Percentiles rank a stretch among this genome's conserved stretches.
These are phyloP conservation scores for Drosophila fuyamai DNA, from an alignment of 1,140 invertebrate species.

Conservation along the genomic window DNA sequence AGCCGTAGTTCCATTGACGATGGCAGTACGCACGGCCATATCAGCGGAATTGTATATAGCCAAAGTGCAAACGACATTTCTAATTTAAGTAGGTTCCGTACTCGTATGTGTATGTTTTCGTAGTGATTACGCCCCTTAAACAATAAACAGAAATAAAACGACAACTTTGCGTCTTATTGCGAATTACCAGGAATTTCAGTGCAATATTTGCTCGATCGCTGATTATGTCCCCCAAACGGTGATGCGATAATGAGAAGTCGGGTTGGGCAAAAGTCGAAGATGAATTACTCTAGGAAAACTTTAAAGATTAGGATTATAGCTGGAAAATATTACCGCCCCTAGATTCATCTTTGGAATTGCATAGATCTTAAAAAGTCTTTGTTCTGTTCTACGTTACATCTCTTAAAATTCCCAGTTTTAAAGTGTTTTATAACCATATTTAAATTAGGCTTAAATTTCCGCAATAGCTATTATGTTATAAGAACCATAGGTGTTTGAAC, in stretches of 20 bases:
- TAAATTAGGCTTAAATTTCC: too few species aligned
- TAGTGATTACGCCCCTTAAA: constrained; percentile 47
- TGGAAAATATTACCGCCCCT: too few species aligned
- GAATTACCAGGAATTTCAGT: constrained; percentile 24
- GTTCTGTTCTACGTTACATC: too few species aligned
- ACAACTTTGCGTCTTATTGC: constrained; percentile 6
- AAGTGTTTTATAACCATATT: too few species aligned
- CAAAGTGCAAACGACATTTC: constrained; percentile 45
- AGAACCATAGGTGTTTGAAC: background rate
- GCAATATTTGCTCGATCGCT: constrained; percentile 1
- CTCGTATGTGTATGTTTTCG: constrained; percentile 30
- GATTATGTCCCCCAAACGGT: background rate
- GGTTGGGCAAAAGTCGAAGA: background rate
- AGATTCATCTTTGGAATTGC: too few species aligned
- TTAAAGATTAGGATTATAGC: background rate
- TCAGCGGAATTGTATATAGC: constrained; percentile 55
- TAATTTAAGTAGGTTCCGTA: constrained; percentile 51
- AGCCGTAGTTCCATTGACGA: constrained; percentile 36
- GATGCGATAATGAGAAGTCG: too few species aligned
- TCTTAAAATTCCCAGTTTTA: too few species aligned
- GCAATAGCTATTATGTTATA: background rate
- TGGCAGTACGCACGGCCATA: constrained; percentile 21
- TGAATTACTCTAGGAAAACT: background rate
- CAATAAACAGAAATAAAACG: constrained; percentile 40
- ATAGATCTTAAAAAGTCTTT: too few species aligned